phyloP scores from a whole-genome alignment of 2,797 vertebrate genomes.

The Paratrypauchen microcephalus region DNA sequence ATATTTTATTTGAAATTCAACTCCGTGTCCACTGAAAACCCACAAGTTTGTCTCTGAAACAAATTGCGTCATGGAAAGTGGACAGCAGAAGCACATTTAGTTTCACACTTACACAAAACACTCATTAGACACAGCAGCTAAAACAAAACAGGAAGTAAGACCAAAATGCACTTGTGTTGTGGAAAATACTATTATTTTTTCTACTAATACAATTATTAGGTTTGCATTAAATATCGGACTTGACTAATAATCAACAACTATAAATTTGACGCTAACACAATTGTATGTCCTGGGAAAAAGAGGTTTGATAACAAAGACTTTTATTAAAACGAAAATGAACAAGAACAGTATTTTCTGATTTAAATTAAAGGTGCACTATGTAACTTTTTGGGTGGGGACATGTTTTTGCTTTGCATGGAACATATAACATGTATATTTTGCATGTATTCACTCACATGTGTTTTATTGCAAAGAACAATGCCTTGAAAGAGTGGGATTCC shows the following conservation, averaged over 20 bases:
- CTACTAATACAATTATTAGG: no score
- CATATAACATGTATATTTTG: not conserved
- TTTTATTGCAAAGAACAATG: not conserved
- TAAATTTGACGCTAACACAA: not conserved
- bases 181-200: not conserved
- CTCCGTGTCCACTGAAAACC: not conserved
- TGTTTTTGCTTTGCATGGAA: not conserved
- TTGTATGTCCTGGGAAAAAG: not conserved
- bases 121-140: not conserved
- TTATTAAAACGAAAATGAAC: no score
- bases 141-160: constrained; percentile 55
- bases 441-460: not conserved
- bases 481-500: not conserved
- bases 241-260: not conserved
- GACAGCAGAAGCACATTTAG: constrained; percentile 7
- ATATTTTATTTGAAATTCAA: not conserved
- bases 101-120: constrained; percentile 15
- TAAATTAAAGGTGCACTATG: not conserved
- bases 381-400: not conserved
- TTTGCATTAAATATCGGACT: not conserved
- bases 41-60: not conserved
- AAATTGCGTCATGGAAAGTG: constrained; percentile 22
- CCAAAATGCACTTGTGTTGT: not conserved
- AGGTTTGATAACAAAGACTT: not conserved
- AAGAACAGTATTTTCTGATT: no score